Evolutionary conservation across 2,797 vertebrate species (phyloP), one percentile per base, ranked within the genome.

Genomic region (Gymnoscopelus microlampas): DNA sequence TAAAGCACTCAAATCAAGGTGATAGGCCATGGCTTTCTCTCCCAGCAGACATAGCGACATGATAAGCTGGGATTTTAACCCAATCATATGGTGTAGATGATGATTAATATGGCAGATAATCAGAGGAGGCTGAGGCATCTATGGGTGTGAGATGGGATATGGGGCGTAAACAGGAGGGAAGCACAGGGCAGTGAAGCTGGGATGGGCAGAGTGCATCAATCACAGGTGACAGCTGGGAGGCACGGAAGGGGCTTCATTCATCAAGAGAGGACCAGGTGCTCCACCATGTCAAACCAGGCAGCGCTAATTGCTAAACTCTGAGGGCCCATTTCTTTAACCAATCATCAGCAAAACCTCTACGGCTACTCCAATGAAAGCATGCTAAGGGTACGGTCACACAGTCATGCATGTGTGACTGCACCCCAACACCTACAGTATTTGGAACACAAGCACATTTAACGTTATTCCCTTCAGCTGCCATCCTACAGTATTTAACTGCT

Each of bases 41-140:
- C 13, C 19, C 0, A n/a, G 55, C 5, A 67, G 77, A 58, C 11
- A 48, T 39, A 59, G 39, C 63, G 53, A n/a, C 14, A 24, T 8
- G 32, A 9, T 14, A 60, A 5, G 60, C 13, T 61, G 32, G 76
- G 68, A 82, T 78, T 89, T 84, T 63, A 75, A 81, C 64, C 65
- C 70, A 70, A 82, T 85, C 79, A 73, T 68, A 79, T 2, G 14
- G 69, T 61, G 78, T 63, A 57, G 79, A 76, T 63, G 73, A 81
- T 89, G 91, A 94, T 93, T 91, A 92, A 93, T 92, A 87, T 54
- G 68, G 61, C 76, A 3, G 74, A 80, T 92, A 91, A 92, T 90
- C 68, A 62, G 60, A 89, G 64, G 47, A 63, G 78, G 73, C 86
- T 74, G 75, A 78, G 59, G 54, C 70, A 49, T 80, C 66, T 74